Percentiles rank a stretch among this genome's conserved stretches.
Evolutionary conservation across 2,113 vertebrate species (phyloP).

Genomic region (Actenoides hombroni): DNA sequence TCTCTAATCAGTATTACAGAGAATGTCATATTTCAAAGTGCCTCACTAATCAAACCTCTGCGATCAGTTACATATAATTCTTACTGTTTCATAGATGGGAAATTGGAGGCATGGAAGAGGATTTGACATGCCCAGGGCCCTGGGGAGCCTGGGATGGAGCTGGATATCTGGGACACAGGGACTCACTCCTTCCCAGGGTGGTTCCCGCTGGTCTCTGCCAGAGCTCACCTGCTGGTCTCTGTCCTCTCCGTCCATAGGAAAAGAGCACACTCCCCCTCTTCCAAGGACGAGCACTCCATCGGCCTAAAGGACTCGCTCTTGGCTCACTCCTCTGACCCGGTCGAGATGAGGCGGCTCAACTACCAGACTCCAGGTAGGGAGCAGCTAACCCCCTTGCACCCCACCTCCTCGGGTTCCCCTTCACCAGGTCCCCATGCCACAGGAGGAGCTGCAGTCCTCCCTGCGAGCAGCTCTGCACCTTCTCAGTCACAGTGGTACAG

Average conservation of each 20-base stretch:
- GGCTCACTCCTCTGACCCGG: conserved; percentile 89
- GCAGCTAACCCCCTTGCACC: neutral
- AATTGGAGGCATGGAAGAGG: neutral
- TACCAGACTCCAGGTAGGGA: conserved; percentile 92
- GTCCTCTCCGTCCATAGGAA: conserved; percentile 78
- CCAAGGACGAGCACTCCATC: conserved; percentile 88
- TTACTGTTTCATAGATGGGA: neutral
- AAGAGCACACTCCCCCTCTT: conserved; percentile 86
- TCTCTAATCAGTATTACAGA: neutral
- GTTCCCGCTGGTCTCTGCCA: neutral
- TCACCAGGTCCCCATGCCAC: neutral
- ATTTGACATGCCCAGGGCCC: neutral
- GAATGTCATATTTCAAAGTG: neutral
- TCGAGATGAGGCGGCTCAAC: conserved; percentile 94
- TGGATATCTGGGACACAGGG: neutral
- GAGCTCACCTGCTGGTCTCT: neutral
- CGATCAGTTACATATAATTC: neutral
- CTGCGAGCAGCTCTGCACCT: neutral
- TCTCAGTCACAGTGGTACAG: neutral
- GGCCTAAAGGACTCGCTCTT: conserved; percentile 90
- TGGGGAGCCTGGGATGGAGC: neutral
- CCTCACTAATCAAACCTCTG: conserved; percentile 5
- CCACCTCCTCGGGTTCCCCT: neutral
- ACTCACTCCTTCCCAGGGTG: neutral
- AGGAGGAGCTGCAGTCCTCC: neutral